These are phyloP conservation scores for Geococcyx californianus DNA, from an alignment of 2,113 vertebrate genomes.

Conservation along the genomic window DNA sequence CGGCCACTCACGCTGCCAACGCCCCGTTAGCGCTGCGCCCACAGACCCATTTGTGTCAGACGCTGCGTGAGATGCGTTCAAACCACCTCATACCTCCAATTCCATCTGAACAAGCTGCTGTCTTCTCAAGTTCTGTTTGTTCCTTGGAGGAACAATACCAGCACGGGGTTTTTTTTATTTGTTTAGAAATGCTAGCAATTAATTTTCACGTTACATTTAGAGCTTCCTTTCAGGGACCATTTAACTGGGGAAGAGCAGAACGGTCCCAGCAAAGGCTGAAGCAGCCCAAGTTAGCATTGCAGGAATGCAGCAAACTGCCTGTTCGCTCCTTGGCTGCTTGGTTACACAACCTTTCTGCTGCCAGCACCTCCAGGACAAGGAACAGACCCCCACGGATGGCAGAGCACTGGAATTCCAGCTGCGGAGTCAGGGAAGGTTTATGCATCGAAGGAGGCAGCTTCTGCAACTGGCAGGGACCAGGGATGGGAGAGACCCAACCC, in stretches of 20 bases:
- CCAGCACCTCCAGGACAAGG: neutral
- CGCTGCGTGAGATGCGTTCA: neutral
- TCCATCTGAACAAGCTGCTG: neutral
- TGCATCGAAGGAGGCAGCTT: accelerated
- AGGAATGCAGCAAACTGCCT: neutral
- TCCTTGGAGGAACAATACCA: accelerated
- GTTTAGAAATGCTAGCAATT: neutral
- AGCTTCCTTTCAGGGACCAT: neutral
- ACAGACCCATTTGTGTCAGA: accelerated
- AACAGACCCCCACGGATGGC: neutral
- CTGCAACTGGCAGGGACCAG: neutral
- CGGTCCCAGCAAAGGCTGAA: neutral
- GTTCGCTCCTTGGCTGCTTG: neutral
- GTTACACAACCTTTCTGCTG: neutral
- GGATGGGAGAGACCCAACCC: neutral
- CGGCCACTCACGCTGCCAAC: neutral
- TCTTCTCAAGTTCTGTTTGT: accelerated
- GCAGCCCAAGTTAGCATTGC: neutral
- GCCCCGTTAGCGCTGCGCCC: accelerated
- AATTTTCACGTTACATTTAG: accelerated
- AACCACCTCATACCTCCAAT: neutral
- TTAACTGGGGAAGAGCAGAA: neutral
- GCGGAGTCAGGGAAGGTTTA: neutral
- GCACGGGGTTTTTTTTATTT: neutral
- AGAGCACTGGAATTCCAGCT: neutral